Evolutionary conservation across 2,888 invertebrate genomes (phyloP), one percentile per base, ranked within the genome.

Genomic region (Tenthredo amoena): DNA sequence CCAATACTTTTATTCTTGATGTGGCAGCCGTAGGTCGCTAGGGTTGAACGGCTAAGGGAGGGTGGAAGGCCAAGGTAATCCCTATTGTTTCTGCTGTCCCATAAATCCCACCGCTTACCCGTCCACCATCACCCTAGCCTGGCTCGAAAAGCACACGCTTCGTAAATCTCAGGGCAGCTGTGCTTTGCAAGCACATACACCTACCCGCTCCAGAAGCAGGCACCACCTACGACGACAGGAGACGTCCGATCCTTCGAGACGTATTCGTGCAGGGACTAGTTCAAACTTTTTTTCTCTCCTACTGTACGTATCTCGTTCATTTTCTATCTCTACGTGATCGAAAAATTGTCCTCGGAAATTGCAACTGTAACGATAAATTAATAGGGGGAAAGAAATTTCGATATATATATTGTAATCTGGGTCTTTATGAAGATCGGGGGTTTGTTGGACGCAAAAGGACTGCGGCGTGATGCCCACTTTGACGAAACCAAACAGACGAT

Each of bases 121-220:
- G 58, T 65, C 62, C 81, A 26, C 81, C 81, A 37, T 34, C 31
- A 31, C 74, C 74, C 26, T 21, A n/a, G 87, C 87, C 87, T 88
- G 88, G 86, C 89, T 88, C 88, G 88, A 87, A 86, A 87, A 87
- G 40, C 79, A 55, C 87, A 86, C 86, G 89, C 88, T 89, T 87
- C 89, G 89, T 91, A 91, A 91, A 91, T 91, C 89, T 90, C 88
- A 88, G 87, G 85, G 89, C 91, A 91, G 89, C 89, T 91, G 91
- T 90, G 89, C 88, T 91, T 91, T 90, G 90, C 90, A 89, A 87
- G 77, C 87, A 87, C 87, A 55, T 84, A 72, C 74, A 37, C 31
- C 26, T 37, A 50, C 50, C 40, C 12, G 18, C 10, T 7, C 1
- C 40, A 12, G 55, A 37, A n/a, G 55, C 31, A 15, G 31, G 31